Percentiles rank a stretch among this genome's conserved stretches.
Conservation (phyloP, 2,888 invertebrate species). For the Drosophila kanekoi region DNA sequence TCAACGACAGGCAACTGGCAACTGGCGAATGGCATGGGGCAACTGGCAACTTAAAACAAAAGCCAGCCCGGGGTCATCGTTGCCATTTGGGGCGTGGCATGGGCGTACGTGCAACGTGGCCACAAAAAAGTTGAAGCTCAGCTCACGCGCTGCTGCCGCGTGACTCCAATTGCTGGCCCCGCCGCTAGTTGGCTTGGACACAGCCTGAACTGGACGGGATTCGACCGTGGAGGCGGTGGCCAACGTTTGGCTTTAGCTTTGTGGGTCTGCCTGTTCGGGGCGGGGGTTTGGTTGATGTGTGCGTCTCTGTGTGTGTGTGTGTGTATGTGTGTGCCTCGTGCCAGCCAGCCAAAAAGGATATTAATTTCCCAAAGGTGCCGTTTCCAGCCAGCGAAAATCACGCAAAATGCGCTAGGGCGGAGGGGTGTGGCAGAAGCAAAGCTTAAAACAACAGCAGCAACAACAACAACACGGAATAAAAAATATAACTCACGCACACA, state of each 20-base stretch:
- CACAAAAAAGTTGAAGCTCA: slow-evolving; percentile 69
- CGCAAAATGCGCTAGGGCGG: slow-evolving; percentile 60
- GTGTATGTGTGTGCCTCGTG: slow-evolving; percentile 67
- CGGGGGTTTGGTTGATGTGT: slow-evolving; percentile 11
- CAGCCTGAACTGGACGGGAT: slow-evolving; percentile 26
- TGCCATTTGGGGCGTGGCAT: slow-evolving; percentile 19
- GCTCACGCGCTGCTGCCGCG: slow-evolving; percentile 78
- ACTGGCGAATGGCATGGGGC: slow-evolving; percentile 15
- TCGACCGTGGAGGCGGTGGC: background rate
- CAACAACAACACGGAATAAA: slow-evolving; percentile 55
- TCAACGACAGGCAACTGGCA: slow-evolving; percentile 64
- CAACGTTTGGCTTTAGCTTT: slow-evolving; percentile 31
- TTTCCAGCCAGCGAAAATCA: slow-evolving; percentile 76
- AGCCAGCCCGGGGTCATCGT: slow-evolving; percentile 35
- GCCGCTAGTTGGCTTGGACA: slow-evolving; percentile 20
- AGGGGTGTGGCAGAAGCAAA: slow-evolving; percentile 5
- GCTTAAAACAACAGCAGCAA: slow-evolving; percentile 44
- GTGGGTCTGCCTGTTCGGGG: slow-evolving; percentile 1
- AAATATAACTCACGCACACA: slow-evolving; percentile 70
- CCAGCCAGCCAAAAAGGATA: slow-evolving; percentile 76
- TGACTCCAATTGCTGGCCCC: slow-evolving; percentile 56
- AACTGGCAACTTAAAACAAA: slow-evolving; percentile 64
- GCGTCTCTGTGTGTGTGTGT: slow-evolving; percentile 15
- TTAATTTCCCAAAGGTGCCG: slow-evolving; percentile 84
- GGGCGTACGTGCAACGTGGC: slow-evolving; percentile 73